phyloP scores from a whole-genome alignment of 2,113 vertebrate species.

The Macaca fascicularis region T2T-MFA8v1.1 NC_088393.1:38333001-38333500 shows the following conservation, averaged over 20 bases:
- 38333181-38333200: slow-evolving; percentile 92
- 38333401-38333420: slow-evolving; percentile 88
- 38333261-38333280: slow-evolving; percentile 92
- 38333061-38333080: slow-evolving; percentile 87
- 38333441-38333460: slow-evolving; percentile 82
- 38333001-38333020: slow-evolving; percentile 80
- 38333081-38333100: slow-evolving; percentile 88
- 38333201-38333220: slow-evolving; percentile 93
- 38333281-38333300: slow-evolving; percentile 91
- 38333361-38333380: slow-evolving; percentile 89
- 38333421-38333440: slow-evolving; percentile 84
- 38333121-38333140: slow-evolving; percentile 89
- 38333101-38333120: slow-evolving; percentile 88
- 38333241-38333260: slow-evolving; percentile 93
- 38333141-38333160: slow-evolving; percentile 91
- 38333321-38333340: slow-evolving; percentile 87
- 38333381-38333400: slow-evolving; percentile 86
- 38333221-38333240: slow-evolving; percentile 94
- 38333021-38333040: slow-evolving; percentile 82
- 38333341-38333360: slow-evolving; percentile 88
- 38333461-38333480: slow-evolving; percentile 80
- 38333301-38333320: slow-evolving; percentile 89
- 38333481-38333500: slow-evolving; percentile 73
- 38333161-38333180: slow-evolving; percentile 91
- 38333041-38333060: slow-evolving; percentile 67